phyloP scores from a whole-genome alignment of 1,140 invertebrate species.

The Brachionus rubens region DNA sequence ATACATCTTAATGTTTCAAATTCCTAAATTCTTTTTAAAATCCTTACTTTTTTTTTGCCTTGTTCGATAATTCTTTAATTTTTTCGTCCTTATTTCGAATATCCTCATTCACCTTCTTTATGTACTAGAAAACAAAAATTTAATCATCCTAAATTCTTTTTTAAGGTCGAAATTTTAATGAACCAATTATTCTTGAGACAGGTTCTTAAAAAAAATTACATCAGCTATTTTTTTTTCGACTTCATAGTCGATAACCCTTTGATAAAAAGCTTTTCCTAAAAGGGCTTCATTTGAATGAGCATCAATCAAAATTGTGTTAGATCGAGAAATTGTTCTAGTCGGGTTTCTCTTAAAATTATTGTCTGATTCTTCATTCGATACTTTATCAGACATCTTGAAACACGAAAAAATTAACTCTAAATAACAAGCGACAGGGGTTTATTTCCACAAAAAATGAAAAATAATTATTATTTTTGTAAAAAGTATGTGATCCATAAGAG shows the following conservation, averaged over 20 bases:
- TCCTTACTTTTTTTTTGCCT: slow-evolving; percentile 43
- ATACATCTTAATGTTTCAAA: not conserved
- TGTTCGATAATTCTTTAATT: slow-evolving; percentile 56
- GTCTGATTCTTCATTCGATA: too few relatives aligned
- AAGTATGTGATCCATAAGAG: too few relatives aligned
- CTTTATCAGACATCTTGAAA: too few relatives aligned
- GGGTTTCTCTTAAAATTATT: not conserved
- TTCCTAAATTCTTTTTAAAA: not conserved
- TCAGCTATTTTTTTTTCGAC: slow-evolving; percentile 33
- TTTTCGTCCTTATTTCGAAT: slow-evolving; percentile 56
- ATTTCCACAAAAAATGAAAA: too few relatives aligned
- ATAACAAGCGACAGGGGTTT: too few relatives aligned
- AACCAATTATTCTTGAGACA: too few relatives aligned
- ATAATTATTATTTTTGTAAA: too few relatives aligned
- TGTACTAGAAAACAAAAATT: slow-evolving; percentile 50
- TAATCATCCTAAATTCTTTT: not conserved
- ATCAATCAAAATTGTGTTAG: slow-evolving; percentile 26
- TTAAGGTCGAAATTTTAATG: too few relatives aligned
- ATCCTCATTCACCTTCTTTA: slow-evolving; percentile 54
- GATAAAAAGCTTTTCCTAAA: slow-evolving; percentile 3
- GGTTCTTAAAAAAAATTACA: slow-evolving; percentile 30
- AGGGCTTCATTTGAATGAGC: slow-evolving; percentile 24
- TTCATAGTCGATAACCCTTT: slow-evolving; percentile 8
- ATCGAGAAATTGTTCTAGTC: too few relatives aligned
- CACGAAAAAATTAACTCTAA: too few relatives aligned